phyloP scores from a whole-genome alignment of 2,888 invertebrate species.

The Anagyrus pseudococci region DNA sequence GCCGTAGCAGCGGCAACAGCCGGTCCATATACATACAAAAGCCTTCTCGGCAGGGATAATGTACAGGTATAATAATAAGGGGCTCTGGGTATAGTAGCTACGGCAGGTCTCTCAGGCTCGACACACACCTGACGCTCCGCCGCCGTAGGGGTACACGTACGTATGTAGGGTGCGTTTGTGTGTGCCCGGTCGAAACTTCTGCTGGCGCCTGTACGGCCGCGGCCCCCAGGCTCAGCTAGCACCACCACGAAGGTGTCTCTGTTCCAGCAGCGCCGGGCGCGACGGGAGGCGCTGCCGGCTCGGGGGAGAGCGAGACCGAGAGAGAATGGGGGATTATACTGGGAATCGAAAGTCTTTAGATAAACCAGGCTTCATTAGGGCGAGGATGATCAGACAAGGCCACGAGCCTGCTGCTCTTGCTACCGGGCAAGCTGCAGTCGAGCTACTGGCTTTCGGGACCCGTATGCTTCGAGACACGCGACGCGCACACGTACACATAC shows the following conservation, averaged over 20 bases:
- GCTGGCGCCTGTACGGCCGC: constrained; percentile 54
- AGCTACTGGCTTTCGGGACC: constrained; percentile 6
- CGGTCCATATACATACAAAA: constrained; percentile 15
- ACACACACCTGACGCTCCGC: constrained; percentile 32
- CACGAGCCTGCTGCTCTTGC: constrained; percentile 43
- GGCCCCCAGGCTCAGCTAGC: constrained; percentile 45
- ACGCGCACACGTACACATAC: background rate
- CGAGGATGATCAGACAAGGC: constrained; percentile 62
- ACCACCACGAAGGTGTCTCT: constrained; percentile 60
- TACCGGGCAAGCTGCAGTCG: background rate
- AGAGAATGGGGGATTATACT: constrained; percentile 50
- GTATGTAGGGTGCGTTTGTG: background rate
- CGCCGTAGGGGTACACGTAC: too few relatives aligned
- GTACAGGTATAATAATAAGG: background rate
- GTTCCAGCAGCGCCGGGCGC: constrained; percentile 43
- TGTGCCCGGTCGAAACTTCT: constrained; percentile 47
- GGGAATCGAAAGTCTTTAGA: constrained; percentile 62
- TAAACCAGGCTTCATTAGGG: constrained; percentile 62
- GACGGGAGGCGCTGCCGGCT: constrained; percentile 35
- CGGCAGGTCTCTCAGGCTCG: constrained; percentile 24
- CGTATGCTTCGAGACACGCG: too few relatives aligned
- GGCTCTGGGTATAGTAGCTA: background rate
- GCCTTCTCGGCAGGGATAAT: background rate
- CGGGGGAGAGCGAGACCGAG: constrained; percentile 3
- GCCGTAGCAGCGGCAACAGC: background rate